Conservation (phyloP, 2,797 vertebrate genomes). For the Ibycter americanus region DNA sequence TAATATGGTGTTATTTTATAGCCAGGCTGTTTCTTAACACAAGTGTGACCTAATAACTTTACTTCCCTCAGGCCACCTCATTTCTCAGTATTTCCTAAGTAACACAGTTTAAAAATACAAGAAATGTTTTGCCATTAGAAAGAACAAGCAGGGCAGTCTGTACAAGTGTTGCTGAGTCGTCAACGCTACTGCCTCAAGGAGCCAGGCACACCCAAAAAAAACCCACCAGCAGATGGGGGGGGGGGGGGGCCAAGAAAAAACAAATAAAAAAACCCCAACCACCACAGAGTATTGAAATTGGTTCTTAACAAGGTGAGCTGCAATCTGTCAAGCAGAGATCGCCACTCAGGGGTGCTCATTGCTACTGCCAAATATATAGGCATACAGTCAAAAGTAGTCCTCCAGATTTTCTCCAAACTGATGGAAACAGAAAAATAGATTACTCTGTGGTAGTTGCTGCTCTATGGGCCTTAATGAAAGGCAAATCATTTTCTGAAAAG, state of each 20-base stretch:
- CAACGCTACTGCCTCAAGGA: background rate
- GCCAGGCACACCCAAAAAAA: background rate
- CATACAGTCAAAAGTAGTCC: background rate
- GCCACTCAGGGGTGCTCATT: no score
- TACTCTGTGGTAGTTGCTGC: background rate
- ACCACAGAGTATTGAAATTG: background rate
- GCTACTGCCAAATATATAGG: background rate
- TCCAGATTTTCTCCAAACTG: background rate
- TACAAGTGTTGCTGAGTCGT: background rate
- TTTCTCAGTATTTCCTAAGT: background rate
- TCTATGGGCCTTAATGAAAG: background rate
- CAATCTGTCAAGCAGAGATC: background rate
- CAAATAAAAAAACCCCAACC: fast-evolving
- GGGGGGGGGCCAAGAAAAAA: no score
- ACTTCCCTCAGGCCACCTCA: background rate
- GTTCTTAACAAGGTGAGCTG: background rate
- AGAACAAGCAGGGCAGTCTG: background rate
- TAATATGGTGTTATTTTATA: background rate
- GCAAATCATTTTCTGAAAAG: background rate
- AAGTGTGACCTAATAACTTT: background rate
- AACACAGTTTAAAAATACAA: background rate
- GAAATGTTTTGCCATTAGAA: background rate
- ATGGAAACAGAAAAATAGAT: background rate
- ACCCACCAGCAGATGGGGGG: fast-evolving
- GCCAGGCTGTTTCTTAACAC: background rate